Evolutionary conservation across 2,888 invertebrate species (phyloP).

Genomic region (Baccha elongata): DNA sequence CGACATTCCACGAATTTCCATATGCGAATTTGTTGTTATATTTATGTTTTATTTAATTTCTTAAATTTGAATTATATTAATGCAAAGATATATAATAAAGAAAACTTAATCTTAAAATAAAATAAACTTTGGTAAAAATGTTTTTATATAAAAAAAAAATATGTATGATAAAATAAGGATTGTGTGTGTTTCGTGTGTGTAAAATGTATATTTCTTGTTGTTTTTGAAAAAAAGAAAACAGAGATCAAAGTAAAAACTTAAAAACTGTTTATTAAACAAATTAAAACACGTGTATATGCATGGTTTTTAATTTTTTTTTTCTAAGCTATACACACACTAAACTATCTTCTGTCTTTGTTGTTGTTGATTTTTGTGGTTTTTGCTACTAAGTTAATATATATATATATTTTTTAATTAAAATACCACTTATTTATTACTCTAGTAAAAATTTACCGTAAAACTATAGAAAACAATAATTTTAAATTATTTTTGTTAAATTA

Average conservation of each 20-base stretch:
- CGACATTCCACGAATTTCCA: slow-evolving; percentile 82
- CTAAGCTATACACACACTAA: slow-evolving; percentile 65
- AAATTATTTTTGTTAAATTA: slow-evolving; percentile 56
- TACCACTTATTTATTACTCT: slow-evolving; percentile 34
- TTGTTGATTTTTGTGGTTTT: slow-evolving; percentile 34
- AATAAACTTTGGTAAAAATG: slow-evolving; percentile 59
- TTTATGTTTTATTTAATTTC: slow-evolving; percentile 31
- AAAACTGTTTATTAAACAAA: slow-evolving; percentile 21
- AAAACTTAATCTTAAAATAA: slow-evolving; percentile 69
- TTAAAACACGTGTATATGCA: slow-evolving; percentile 52
- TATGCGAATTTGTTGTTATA: slow-evolving; percentile 76
- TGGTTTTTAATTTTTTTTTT: slow-evolving; percentile 12
- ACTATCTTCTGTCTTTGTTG: slow-evolving; percentile 74
- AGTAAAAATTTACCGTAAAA: slow-evolving; percentile 45
- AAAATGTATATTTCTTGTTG: slow-evolving; percentile 51
- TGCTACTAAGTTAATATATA: slow-evolving; percentile 36
- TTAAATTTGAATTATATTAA: no score
- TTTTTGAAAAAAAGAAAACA: slow-evolving; percentile 10
- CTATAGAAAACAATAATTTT: slow-evolving; percentile 56
- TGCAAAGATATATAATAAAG: no score
- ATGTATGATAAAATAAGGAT: slow-evolving; percentile 58
- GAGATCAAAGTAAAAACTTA: slow-evolving; percentile 3
- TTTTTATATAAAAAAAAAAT: slow-evolving; percentile 21
- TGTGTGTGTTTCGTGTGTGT: slow-evolving; percentile 76
- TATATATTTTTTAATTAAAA: slow-evolving; percentile 23